Percentiles rank a stretch among this genome's conserved stretches.
Evolutionary conservation across 2,113 vertebrate species (phyloP).

Genomic region (Okapia johnstoni): DNA sequence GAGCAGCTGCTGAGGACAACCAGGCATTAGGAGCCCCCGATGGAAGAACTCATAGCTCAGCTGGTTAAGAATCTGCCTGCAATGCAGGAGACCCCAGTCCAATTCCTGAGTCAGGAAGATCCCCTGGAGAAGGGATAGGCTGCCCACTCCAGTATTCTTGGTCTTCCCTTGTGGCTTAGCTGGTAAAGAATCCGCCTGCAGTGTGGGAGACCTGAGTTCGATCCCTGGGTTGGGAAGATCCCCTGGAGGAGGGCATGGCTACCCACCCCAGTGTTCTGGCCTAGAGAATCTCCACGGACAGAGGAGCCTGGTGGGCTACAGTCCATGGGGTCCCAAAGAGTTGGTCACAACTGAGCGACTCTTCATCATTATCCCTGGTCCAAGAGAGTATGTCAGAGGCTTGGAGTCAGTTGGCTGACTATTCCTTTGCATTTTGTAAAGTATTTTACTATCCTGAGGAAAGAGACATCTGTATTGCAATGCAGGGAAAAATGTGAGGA

Average conservation of each 20-base stretch:
- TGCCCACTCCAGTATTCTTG: not conserved
- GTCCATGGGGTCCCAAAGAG: not conserved
- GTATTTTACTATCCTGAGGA: not conserved
- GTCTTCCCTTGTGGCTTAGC: not conserved
- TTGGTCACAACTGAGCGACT: not conserved
- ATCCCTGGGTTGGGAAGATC: not conserved
- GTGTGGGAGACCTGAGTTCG: not conserved
- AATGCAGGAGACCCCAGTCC: not conserved
- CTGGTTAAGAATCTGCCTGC: not conserved
- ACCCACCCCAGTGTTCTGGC: not conserved
- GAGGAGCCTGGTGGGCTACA: not conserved
- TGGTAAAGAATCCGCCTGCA: not conserved
- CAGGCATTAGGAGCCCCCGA: not conserved
- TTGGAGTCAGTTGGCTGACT: not conserved
- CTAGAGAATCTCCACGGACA: not conserved
- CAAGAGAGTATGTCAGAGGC: not conserved
- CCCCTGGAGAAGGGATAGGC: not conserved
- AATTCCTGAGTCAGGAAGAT: not conserved
- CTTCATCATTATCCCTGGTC: not conserved
- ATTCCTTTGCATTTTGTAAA: not conserved
- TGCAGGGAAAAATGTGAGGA: not conserved
- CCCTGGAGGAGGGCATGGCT: not conserved
- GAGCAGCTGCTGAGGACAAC: not conserved
- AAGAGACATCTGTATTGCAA: not conserved
- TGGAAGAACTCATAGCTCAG: not conserved